Evolutionary conservation across 2,113 vertebrate species (phyloP), one percentile per base, ranked within the genome.

Genomic region (Guaruba guarouba): DNA sequence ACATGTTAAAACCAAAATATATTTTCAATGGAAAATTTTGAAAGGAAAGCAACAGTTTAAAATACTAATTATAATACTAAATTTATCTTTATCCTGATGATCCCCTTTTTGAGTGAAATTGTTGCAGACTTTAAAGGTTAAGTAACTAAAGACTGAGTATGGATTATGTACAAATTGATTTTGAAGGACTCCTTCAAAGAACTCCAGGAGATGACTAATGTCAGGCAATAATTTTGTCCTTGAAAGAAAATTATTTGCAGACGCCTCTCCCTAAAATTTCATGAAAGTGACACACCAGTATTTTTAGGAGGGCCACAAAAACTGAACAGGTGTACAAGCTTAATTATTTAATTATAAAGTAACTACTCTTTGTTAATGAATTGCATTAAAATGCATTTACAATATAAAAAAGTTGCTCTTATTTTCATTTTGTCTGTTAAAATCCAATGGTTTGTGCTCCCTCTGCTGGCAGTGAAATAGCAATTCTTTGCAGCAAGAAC

Each of bases 381-480:
- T 62, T 77, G n/a, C 44, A 81, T 57, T 48, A 84, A 92, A 89
- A 43, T 41, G 2, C 8, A 4, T 68, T 88, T 69, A 64, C 29
- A 85, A 49, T 59, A 61, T 39, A 31, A 78, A 89, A 55, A 94
- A 37, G 5, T 9, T 67, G 17, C 3, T 44, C 16, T 5, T 87
- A 4, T 57, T 83, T 82, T 61, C 1, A 5, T 57, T 92, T 88
- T 82, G 3, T 14, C 62, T 43, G 13, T 7, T 51, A 82, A 76
- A 95, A 93, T 77, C 29, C 15, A 94, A 20, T 61, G 89, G 13
- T 74, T 62, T 92, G 59, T 91, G 78, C 91, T 91, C 93, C 95
- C 94, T 96, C 95, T 95, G 59, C 80, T 91, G 94, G 75, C 37
- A 75, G 11, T 55, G 44, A 80, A 71, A 81, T n/a, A 51, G 2